Evolutionary conservation across 2,797 vertebrate genomes (phyloP).

Genomic region (Hippopotamyrus pictus): DNA sequence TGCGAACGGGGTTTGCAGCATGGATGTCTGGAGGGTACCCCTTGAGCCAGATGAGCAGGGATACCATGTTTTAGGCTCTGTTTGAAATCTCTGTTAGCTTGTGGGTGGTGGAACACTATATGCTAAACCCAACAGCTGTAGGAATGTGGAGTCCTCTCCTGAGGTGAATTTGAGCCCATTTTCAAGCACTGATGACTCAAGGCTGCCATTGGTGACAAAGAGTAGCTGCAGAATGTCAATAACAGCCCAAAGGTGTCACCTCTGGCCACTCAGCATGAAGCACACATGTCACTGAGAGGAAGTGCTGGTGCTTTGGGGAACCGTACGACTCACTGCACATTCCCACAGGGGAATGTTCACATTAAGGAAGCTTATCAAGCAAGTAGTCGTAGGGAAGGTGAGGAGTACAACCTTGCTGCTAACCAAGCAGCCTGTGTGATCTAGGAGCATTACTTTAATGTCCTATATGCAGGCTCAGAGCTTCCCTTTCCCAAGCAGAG

Average conservation of each 20-base stretch:
- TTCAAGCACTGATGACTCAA: slow-evolving; percentile 2
- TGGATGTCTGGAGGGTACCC: slow-evolving; percentile 10
- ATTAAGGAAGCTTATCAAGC: not conserved
- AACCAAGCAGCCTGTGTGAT: not conserved
- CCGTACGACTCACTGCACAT: not conserved
- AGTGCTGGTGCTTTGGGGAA: not conserved
- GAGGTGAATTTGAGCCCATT: not conserved
- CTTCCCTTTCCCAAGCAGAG: not conserved
- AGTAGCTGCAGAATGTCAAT: slow-evolving; percentile 10
- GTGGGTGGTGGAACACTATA: not conserved
- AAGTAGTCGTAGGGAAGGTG: slow-evolving; percentile 4
- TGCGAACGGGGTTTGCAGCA: slow-evolving; percentile 5
- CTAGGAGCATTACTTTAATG: not conserved
- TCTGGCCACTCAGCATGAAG: not conserved
- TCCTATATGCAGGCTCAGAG: not conserved
- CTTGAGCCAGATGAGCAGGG: slow-evolving; percentile 8
- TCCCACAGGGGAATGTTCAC: not conserved
- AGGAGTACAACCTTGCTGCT: slow-evolving; percentile 2
- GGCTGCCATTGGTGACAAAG: not conserved
- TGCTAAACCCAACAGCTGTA: not conserved
- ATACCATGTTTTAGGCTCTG: slow-evolving; percentile 1
- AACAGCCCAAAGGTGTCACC: not conserved
- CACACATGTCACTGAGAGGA: not conserved
- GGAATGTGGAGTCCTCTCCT: not conserved
- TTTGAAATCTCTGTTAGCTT: not conserved